Conservation (phyloP, 1,140 invertebrate species). For the Eumaeus atala region DNA sequence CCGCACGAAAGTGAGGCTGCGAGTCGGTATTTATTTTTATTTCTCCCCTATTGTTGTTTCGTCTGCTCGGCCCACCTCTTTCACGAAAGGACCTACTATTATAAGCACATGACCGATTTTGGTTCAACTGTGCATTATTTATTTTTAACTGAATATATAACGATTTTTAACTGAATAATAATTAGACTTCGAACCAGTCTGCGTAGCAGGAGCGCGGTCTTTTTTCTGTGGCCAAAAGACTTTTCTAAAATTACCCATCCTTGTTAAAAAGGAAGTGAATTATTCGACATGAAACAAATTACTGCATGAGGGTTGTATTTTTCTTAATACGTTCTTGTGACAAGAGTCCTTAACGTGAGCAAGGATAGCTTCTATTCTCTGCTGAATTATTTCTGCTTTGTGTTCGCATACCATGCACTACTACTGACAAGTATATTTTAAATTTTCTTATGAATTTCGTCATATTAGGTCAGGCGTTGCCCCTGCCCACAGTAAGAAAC, state of each 20-base stretch:
- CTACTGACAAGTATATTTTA: background rate
- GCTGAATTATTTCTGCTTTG: constrained; percentile 13
- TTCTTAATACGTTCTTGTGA: constrained; percentile 2
- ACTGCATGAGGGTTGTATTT: constrained; percentile 12
- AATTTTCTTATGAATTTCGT: no score
- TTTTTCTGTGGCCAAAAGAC: constrained; percentile 8
- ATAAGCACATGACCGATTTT: no score
- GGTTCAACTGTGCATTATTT: no score
- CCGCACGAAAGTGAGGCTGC: background rate
- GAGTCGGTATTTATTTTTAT: background rate
- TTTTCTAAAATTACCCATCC: constrained; percentile 5
- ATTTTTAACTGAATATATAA: background rate
- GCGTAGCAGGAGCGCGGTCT: constrained; percentile 13
- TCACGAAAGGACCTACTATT: background rate
- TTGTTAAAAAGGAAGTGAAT: constrained; percentile 6
- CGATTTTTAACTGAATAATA: background rate
- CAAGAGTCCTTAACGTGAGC: constrained; percentile 6
- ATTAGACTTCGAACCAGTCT: constrained; percentile 1
- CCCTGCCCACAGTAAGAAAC: no score
- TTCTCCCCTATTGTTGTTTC: background rate
- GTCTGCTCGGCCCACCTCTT: background rate
- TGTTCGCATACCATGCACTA: constrained; percentile 10
- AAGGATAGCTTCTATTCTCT: constrained; percentile 5
- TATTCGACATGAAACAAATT: constrained; percentile 1
- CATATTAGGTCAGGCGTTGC: no score